These are phyloP conservation scores for Rhabdornis inornatus DNA, from an alignment of 2,113 vertebrate genomes.

Conservation along the genomic window DNA sequence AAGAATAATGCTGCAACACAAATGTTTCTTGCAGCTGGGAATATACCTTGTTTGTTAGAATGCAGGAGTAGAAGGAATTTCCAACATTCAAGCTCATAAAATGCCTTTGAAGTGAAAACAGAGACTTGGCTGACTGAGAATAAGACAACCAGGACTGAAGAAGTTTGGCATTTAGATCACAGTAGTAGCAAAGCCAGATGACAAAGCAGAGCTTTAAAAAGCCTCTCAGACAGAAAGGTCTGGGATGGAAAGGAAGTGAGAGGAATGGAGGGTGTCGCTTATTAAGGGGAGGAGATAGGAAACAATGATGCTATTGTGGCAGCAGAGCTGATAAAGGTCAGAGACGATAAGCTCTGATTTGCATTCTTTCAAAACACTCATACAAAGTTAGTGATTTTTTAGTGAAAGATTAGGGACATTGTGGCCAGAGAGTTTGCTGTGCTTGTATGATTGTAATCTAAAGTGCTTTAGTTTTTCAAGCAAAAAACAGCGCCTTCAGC, in stretches of 20 bases:
- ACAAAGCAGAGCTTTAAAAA: constrained; percentile 31
- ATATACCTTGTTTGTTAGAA: not conserved
- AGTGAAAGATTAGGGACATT: not conserved
- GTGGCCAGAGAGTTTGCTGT: not conserved
- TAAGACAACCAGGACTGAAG: not conserved
- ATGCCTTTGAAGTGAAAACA: not conserved
- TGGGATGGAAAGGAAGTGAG: not conserved
- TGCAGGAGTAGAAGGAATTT: not conserved
- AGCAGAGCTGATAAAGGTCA: not conserved
- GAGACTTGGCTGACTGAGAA: not conserved
- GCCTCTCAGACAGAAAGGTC: not conserved
- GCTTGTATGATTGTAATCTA: not conserved
- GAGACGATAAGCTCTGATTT: constrained; percentile 14
- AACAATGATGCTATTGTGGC: constrained; percentile 32
- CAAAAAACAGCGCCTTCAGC: not conserved
- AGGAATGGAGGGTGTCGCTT: not conserved
- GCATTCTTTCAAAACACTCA: not conserved
- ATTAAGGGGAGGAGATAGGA: not conserved
- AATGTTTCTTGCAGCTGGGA: not conserved
- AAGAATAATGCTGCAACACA: not conserved
- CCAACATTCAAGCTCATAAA: not conserved
- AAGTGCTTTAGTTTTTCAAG: not conserved
- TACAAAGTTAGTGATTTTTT: not conserved
- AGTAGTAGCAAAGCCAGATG: not conserved
- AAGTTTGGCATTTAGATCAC: not conserved